phyloP scores from a whole-genome alignment of 1,140 invertebrate genomes.

The Liolophura sinensis region DNA sequence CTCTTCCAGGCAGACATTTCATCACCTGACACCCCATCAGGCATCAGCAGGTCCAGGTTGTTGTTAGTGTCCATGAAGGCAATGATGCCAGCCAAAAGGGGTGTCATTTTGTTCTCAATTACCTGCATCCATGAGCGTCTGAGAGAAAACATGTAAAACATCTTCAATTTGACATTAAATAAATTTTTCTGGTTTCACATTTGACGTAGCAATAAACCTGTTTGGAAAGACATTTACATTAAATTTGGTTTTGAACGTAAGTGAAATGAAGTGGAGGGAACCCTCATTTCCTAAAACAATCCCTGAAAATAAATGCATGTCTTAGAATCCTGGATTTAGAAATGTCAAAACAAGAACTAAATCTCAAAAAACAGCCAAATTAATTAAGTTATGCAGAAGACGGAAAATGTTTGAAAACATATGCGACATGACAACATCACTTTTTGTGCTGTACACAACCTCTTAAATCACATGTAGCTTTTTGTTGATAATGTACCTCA shows the following conservation, averaged over 20 bases:
- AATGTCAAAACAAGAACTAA: neutral
- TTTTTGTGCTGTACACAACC: neutral
- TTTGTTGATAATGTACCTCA: slow-evolving; percentile 24
- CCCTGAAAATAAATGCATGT: neutral
- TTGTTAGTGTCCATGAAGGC: slow-evolving; percentile 39
- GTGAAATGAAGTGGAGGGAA: neutral
- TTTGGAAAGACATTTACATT: neutral
- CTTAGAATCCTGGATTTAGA: neutral
- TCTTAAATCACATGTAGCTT: neutral
- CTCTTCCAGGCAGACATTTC: slow-evolving; percentile 14
- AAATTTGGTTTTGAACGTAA: neutral
- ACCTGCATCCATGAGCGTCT: slow-evolving; percentile 30
- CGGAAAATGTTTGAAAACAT: neutral
- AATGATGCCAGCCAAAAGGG: slow-evolving; percentile 37
- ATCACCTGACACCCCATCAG: slow-evolving; percentile 12
- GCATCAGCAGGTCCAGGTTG: slow-evolving; percentile 35
- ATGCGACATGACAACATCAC: neutral
- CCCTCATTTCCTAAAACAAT: neutral
- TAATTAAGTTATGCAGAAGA: neutral
- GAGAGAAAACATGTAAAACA: neutral
- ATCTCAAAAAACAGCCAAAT: neutral
- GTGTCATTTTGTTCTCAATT: slow-evolving; percentile 36
- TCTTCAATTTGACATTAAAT: neutral
- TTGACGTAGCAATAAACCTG: neutral
- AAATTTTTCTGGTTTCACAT: too few species aligned